Conservation (phyloP, 2,113 vertebrate species). For the Megaceryle torquata region DNA sequence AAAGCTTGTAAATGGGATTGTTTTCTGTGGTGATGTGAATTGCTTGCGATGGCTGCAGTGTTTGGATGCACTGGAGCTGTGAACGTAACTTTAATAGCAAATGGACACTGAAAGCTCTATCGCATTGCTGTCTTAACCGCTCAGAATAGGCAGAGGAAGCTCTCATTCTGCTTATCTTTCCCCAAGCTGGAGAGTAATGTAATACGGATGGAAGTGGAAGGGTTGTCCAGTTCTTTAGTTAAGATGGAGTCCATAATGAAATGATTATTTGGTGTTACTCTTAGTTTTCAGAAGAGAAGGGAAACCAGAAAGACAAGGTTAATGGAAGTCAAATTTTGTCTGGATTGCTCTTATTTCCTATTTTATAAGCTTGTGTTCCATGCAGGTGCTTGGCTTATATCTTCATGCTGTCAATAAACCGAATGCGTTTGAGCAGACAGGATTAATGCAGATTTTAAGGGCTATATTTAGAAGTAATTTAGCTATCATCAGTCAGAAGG, state of each 20-base stretch:
- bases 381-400: slow-evolving; percentile 73
- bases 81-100: not conserved
- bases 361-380: slow-evolving; percentile 36
- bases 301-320: slow-evolving; percentile 1
- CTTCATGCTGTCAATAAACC: slow-evolving; percentile 73
- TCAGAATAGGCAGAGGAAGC: not conserved
- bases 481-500: slow-evolving; percentile 79
- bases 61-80: not conserved
- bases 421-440: slow-evolving; percentile 71
- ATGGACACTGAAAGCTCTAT: not conserved
- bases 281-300: not conserved
- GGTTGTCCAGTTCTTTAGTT: not conserved
- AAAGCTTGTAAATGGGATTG: not conserved
- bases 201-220: not conserved
- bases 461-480: slow-evolving; percentile 84
- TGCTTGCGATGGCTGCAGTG: not conserved
- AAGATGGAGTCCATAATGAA: not conserved
- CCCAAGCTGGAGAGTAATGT: not conserved
- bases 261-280: not conserved
- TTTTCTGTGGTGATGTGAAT: not conserved
- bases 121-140: not conserved
- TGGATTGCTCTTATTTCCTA: slow-evolving; percentile 19
- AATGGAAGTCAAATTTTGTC: not conserved
- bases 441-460: slow-evolving; percentile 78
- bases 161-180: not conserved